Percentiles rank a stretch among this genome's conserved stretches.
Conservation (phyloP, 2,888 invertebrate species). For the Taphrorychus bicolor region DNA sequence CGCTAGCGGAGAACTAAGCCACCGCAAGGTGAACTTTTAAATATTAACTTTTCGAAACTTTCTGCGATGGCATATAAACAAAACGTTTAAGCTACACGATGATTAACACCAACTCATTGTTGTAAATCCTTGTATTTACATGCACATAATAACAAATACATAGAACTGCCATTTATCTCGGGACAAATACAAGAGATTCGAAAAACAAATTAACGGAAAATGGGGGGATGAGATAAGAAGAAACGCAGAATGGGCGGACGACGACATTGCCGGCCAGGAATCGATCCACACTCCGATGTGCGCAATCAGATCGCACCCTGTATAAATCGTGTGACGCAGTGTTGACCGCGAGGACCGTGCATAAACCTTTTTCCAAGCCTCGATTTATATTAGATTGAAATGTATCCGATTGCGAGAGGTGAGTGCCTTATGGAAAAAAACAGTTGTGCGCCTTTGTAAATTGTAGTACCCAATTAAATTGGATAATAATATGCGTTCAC, state of each 20-base stretch:
- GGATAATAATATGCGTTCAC: no score
- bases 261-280: slow-evolving; percentile 27
- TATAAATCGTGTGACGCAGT: slow-evolving; percentile 39
- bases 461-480: no score
- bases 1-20: no score
- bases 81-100: no score
- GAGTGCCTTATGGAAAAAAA: slow-evolving; percentile 2
- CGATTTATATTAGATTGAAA: slow-evolving; percentile 41
- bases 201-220: background rate
- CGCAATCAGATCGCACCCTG: slow-evolving; percentile 45
- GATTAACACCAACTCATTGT: no score
- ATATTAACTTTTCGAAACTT: no score
- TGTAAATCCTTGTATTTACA: no score
- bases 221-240: slow-evolving; percentile 15
- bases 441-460: no score
- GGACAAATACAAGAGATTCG: background rate
- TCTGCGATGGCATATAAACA: no score
- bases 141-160: no score
- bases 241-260: slow-evolving; percentile 11
- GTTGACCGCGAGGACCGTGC: slow-evolving; percentile 43
- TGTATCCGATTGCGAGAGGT: slow-evolving; percentile 28
- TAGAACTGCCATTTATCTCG: background rate
- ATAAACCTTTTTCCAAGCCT: slow-evolving; percentile 34
- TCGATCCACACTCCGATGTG: slow-evolving; percentile 43
- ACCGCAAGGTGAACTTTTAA: no score